phyloP scores from a whole-genome alignment of 2,888 invertebrate species.

The Apamea anceps region DNA sequence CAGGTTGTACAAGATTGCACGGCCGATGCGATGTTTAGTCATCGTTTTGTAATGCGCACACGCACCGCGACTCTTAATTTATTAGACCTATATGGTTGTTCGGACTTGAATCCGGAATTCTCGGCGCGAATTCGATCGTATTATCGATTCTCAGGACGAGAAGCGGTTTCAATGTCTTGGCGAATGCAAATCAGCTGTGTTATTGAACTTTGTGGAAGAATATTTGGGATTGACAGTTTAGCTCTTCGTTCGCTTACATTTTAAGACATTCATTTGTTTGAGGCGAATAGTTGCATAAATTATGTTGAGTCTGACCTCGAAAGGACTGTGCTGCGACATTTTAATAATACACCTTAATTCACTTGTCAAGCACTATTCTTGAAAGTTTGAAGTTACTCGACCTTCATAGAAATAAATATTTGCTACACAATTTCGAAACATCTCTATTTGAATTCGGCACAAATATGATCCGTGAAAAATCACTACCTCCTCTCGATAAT shows the following conservation, averaged over 20 bases:
- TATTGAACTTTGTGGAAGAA: constrained; percentile 62
- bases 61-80: constrained; percentile 81
- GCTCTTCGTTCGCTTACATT: constrained; percentile 20
- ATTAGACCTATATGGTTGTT: constrained; percentile 74
- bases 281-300: not conserved
- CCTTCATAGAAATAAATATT: constrained; percentile 45
- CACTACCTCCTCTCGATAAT: constrained; percentile 66
- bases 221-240: constrained; percentile 36
- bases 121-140: constrained; percentile 58
- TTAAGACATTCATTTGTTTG: not conserved
- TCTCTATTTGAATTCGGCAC: constrained; percentile 35
- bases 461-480: constrained; percentile 68
- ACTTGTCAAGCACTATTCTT: constrained; percentile 27
- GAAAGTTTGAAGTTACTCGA: constrained; percentile 35
- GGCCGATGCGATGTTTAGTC: constrained; percentile 79
- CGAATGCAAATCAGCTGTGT: constrained; percentile 66
- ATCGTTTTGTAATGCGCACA: constrained; percentile 85
- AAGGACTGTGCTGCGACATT: constrained; percentile 31
- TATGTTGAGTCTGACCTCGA: constrained; percentile 27
- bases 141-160: constrained; percentile 67
- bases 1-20: constrained; percentile 72
- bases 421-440: constrained; percentile 29
- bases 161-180: constrained; percentile 55
- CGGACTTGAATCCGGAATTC: constrained; percentile 73
- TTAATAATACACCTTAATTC: constrained; percentile 38